These are phyloP conservation scores for Gorsachius magnificus DNA, from an alignment of 2,797 vertebrate species.

Conservation along the genomic window DNA sequence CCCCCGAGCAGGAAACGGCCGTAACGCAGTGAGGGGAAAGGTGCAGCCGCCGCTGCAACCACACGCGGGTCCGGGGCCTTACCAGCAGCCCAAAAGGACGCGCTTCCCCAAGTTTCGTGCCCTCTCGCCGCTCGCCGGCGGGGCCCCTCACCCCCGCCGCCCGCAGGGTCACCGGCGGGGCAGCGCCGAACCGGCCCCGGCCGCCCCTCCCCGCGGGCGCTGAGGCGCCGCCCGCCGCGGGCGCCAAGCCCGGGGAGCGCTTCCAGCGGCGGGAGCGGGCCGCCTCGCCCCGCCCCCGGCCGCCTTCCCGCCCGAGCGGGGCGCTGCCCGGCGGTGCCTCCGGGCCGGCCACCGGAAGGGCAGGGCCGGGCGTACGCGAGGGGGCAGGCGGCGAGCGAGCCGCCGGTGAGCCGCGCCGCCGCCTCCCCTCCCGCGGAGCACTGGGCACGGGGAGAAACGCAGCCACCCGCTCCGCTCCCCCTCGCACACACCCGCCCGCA, in stretches of 20 bases:
- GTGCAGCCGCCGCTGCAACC: background rate
- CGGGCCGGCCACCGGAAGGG: background rate
- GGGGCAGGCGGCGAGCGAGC: background rate
- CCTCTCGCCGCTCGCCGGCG: rapidly evolving
- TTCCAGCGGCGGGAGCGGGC: background rate
- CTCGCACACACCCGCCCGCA: background rate
- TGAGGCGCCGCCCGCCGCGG: background rate
- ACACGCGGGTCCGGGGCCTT: background rate
- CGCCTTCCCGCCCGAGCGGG: background rate
- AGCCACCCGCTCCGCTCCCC: too few species aligned
- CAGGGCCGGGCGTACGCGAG: background rate
- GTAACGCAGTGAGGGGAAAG: rapidly evolving
- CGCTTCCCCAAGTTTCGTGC: background rate
- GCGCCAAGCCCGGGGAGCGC: background rate
- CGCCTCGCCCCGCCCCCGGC: background rate
- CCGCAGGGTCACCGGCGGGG: background rate
- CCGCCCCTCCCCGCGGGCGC: background rate
- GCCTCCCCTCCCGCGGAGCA: background rate
- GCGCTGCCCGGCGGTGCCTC: background rate
- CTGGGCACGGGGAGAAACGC: background rate
- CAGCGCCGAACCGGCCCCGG: background rate
- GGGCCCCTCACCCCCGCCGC: background rate
- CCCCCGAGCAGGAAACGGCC: background rate
- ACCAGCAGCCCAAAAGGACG: rapidly evolving
- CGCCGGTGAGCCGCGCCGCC: too few species aligned